Evolutionary conservation across 2,113 vertebrate genomes (phyloP).

Genomic region (Sprattus sprattus): DNA sequence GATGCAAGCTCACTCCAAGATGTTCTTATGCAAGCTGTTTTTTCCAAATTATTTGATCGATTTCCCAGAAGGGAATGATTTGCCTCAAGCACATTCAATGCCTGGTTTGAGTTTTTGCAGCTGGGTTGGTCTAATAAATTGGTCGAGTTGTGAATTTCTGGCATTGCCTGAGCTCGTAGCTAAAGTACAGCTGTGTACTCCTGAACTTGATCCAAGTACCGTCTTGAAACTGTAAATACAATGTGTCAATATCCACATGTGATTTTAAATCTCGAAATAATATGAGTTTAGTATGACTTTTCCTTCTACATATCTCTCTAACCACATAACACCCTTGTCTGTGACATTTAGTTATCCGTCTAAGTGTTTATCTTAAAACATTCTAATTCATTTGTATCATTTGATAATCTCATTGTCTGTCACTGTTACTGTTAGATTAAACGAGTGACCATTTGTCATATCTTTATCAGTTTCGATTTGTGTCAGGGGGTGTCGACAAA

Average conservation of each 20-base stretch:
- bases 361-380: neutral
- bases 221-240: neutral
- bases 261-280: neutral
- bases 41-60: constrained; percentile 18
- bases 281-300: neutral
- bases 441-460: neutral
- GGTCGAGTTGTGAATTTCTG: constrained; percentile 23
- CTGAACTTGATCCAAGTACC: neutral
- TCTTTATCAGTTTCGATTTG: constrained; percentile 10
- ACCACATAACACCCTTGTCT: neutral
- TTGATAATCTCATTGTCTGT: neutral
- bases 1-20: neutral
- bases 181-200: constrained; percentile 34
- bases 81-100: constrained; percentile 28
- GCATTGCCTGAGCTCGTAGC: constrained; percentile 24
- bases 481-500: neutral
- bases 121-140: constrained; percentile 36
- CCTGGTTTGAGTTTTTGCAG: constrained; percentile 33
- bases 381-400: neutral
- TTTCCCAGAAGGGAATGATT: constrained; percentile 35
- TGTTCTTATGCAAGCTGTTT: constrained; percentile 11
- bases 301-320: neutral
- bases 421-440: neutral
- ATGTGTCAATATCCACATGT: neutral
- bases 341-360: neutral